Base-by-base conservation (phyloP, 2,797 vertebrate genomes). In the Darevskia mixta region DNA sequence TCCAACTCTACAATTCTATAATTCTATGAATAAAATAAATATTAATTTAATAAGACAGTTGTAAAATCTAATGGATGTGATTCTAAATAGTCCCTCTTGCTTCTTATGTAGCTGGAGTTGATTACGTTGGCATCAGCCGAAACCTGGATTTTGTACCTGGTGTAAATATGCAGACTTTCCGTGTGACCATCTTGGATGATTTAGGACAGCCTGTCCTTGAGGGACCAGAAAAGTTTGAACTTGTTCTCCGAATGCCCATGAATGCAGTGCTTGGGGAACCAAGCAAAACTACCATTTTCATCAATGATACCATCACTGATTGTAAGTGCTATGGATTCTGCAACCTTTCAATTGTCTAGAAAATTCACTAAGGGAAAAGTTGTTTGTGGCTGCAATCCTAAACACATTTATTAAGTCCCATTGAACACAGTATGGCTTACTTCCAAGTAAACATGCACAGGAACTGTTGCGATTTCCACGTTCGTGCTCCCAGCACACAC, bases 141-240 rank as follows among this genome's bases (percentile, higher is more conserved):
- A 98, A 98, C 90, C 94, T 98, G 90, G 97, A 98, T 95, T 99
- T 98, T 92, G 96, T 97, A 73, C 98, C 98, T 0, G 98, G 98
- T 38, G 97, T 98, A 58, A 97, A 95, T 1, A 95, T 97, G 97
- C 98, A 98, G 95, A 98, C 97, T 0, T 97, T 98, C 90, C 97
- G 87, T 35, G 98, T 98, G 87, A 98, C 96, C 64, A 97, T 98
- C 89, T 96, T 98, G 69, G 97, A 98, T 90, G 98, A 98, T 91
- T 93, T 97, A 93, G 97, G 97, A n/a, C 97, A 98, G 88, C 98
- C 98, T 0, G 93, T 97, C 92, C 95, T 98, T 83, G 98, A 99
- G 94, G 98, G 98, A 1, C 96, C 88, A 0, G 97, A 98, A 96
- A 98, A 90, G 72, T 98, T 98, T 96, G 98, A 98, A 95, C 95